Percentiles rank a stretch among this genome's conserved stretches.
Conservation (phyloP, 2,113 vertebrate species). For the Lipotes vexillifer region DNA sequence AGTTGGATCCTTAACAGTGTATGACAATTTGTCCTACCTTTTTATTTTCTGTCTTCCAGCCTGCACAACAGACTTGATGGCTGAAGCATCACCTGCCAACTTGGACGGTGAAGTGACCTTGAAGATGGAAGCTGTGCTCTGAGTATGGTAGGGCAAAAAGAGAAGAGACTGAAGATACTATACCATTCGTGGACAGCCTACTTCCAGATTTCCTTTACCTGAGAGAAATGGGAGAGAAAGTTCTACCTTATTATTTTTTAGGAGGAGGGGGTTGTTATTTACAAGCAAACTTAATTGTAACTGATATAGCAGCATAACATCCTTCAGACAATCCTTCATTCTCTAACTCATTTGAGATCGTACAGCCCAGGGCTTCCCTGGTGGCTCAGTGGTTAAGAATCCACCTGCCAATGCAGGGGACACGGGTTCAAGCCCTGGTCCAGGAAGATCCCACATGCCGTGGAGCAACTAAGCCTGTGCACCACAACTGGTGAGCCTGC, state of each 20-base stretch:
- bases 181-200: neutral
- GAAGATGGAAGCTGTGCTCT: neutral
- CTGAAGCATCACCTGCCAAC: neutral
- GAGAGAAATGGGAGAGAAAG: neutral
- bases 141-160: neutral
- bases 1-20: neutral
- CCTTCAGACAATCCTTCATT: neutral
- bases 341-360: neutral
- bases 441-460: no score
- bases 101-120: neutral
- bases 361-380: neutral
- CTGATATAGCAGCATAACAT: neutral
- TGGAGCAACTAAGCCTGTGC: no score
- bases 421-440: no score
- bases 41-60: slow-evolving; percentile 1
- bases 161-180: neutral
- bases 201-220: neutral
- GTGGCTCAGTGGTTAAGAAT: no score
- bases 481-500: no score
- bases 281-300: neutral
- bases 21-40: neutral
- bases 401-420: no score
- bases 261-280: neutral
- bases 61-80: neutral
- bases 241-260: neutral